phyloP scores from a whole-genome alignment of 2,113 vertebrate species.

The Cisticola juncidis region DNA sequence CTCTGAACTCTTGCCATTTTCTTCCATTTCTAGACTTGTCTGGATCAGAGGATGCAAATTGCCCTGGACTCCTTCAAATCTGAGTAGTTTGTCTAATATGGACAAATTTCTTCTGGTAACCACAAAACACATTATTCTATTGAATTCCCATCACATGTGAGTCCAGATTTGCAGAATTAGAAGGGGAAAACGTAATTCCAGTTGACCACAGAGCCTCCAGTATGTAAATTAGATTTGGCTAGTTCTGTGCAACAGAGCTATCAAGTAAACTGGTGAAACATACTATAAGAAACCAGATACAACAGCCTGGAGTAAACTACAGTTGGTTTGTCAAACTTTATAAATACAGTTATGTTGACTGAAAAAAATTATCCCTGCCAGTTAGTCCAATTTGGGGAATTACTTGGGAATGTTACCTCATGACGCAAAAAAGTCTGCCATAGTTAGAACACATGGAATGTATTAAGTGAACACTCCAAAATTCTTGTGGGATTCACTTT shows the following conservation, averaged over 20 bases:
- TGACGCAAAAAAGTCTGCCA: slow-evolving; percentile 28
- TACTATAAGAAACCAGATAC: slow-evolving; percentile 51
- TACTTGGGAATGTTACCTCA: slow-evolving; percentile 46
- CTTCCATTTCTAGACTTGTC: background rate
- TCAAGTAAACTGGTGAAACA: slow-evolving; percentile 63
- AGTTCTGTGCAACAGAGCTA: slow-evolving; percentile 46
- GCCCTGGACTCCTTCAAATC: slow-evolving; percentile 16
- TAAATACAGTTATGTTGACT: slow-evolving; percentile 59
- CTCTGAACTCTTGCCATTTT: background rate
- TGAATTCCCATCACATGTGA: slow-evolving; percentile 20
- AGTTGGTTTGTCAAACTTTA: slow-evolving; percentile 63
- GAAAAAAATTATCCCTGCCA: slow-evolving; percentile 60
- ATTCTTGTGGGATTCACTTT: slow-evolving; percentile 21
- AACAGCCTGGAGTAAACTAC: slow-evolving; percentile 57
- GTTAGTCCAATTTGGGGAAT: slow-evolving; percentile 56
- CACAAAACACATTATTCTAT: slow-evolving; percentile 30
- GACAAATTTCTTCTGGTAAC: slow-evolving; percentile 43
- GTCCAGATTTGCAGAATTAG: slow-evolving; percentile 22
- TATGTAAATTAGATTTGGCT: slow-evolving; percentile 67
- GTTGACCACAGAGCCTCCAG: slow-evolving; percentile 40
- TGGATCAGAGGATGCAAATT: background rate
- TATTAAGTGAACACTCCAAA: slow-evolving; percentile 43
- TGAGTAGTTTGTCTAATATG: background rate
- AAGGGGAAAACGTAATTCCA: slow-evolving; percentile 34
- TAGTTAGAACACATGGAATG: slow-evolving; percentile 35